Evolutionary conservation across 2,797 vertebrate genomes (phyloP).

Genomic region (Chiropotes sagulatus): DNA sequence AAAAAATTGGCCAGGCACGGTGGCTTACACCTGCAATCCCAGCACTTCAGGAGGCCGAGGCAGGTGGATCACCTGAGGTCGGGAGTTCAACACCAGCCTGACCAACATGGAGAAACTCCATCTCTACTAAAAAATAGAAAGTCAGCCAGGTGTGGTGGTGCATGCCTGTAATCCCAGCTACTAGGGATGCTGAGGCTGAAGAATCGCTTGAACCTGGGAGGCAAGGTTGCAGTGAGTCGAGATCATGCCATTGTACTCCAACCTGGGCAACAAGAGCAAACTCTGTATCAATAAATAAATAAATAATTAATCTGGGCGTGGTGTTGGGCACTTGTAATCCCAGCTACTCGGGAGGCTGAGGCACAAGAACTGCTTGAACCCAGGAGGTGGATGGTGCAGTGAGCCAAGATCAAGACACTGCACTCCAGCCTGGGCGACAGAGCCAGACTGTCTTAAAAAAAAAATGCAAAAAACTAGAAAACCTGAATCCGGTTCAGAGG

Average conservation of each 20-base stretch:
- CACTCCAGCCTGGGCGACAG: background rate
- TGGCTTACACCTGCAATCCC: too few species aligned
- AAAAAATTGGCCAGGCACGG: background rate
- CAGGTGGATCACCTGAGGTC: too few species aligned
- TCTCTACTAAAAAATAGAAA: too few species aligned
- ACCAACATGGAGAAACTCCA: too few species aligned
- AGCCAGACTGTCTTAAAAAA: background rate
- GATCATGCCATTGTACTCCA: background rate
- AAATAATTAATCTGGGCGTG: background rate
- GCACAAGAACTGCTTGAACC: background rate
- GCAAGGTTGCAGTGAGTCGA: fast-evolving
- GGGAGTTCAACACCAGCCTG: too few species aligned
- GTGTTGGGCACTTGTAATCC: background rate
- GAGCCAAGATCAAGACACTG: fast-evolving
- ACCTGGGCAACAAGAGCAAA: background rate
- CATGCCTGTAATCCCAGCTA: background rate
- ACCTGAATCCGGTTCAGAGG: background rate
- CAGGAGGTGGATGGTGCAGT: background rate
- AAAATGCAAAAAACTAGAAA: background rate
- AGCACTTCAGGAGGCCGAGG: too few species aligned
- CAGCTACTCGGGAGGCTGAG: background rate
- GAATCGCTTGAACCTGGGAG: background rate
- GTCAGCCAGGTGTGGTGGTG: fast-evolving
- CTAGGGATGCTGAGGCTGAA: background rate
- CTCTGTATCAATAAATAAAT: background rate